Evolutionary conservation across 2,113 vertebrate species (phyloP), one percentile per base, ranked within the genome.

Genomic region (Nothocercus nigrocapillus): DNA sequence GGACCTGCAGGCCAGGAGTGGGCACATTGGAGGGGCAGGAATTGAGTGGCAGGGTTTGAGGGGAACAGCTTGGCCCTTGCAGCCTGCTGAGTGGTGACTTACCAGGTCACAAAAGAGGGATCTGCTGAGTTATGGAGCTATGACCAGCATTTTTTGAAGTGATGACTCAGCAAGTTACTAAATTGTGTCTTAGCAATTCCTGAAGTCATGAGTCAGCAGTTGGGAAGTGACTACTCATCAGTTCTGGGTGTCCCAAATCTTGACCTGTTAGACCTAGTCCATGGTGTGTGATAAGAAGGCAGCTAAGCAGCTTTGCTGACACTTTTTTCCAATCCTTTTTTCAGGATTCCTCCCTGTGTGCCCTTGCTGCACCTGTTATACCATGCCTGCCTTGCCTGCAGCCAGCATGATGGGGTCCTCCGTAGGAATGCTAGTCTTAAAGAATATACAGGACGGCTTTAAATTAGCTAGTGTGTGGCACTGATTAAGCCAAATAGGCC

Each of bases 41-140:
- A 56, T 17, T 30, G 54, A 28, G 54, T 56, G 56, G 47, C 32
- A 44, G 40, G 12, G 13, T 49, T 42, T 1, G 6, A 27, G 25
- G 42, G 7, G 72, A 45, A 1, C 32, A 51, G 9, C 32, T 14
- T 13, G 9, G 21, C 19, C 20, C 40, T 58, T 38, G 28, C 62
- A 34, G 4, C 40, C 16, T 62, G 30, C 56, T 0, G 1, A 13
- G 38, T 22, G 28, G 28, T 0, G 22, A 21, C 28, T 20, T 40
- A 40, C 17, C 1, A 22, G 15, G n/a, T 21, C 32, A n/a, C 44
- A 25, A 19, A 53, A 1, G 22, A 28, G 13, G 27, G 11, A n/a
- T 11, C 24, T 58, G 21, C 42, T 2, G 5, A 51, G 25, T 58
- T 49, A 13, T 1, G 5, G 20, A 17, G 2, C 8, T 27, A 44